Conservation (phyloP, 2,113 vertebrate species). For the Melanotaenia duboulayi region DNA sequence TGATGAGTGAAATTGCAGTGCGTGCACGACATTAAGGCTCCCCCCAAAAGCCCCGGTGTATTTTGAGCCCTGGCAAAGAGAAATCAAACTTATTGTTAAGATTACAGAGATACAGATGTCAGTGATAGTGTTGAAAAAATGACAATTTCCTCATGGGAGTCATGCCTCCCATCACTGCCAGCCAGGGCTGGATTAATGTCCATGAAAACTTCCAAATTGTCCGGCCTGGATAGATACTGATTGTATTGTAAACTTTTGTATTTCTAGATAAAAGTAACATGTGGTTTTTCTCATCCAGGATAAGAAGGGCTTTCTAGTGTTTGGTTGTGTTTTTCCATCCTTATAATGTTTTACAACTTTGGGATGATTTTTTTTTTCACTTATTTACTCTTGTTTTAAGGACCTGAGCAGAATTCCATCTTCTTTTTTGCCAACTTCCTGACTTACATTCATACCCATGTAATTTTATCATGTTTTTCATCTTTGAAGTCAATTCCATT, state of each 20-base stretch:
- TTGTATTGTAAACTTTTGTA: not conserved
- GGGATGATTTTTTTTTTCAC: no score
- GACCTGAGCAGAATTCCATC: no score
- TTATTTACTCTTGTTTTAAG: no score
- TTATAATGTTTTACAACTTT: no score
- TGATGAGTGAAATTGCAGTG: no score
- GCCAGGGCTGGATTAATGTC: not conserved
- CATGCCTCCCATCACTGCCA: not conserved
- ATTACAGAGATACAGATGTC: no score
- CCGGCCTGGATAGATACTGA: not conserved
- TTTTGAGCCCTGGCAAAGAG: no score
- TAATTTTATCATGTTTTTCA: conserved; percentile 3
- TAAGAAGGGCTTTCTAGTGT: not conserved
- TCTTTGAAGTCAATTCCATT: conserved; percentile 11
- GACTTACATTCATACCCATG: not conserved
- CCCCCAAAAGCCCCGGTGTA: no score
- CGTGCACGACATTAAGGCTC: no score
- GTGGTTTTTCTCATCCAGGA: no score
- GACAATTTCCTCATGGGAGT: no score
- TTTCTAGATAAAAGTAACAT: not conserved
- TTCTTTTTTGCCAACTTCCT: not conserved
- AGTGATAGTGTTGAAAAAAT: not conserved
- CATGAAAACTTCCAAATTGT: not conserved
- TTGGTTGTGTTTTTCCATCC: not conserved
- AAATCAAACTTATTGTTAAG: no score